Evolutionary conservation across 2,113 vertebrate species (phyloP), one percentile per base, ranked within the genome.

Genomic region (Notarius quadriscutis): DNA sequence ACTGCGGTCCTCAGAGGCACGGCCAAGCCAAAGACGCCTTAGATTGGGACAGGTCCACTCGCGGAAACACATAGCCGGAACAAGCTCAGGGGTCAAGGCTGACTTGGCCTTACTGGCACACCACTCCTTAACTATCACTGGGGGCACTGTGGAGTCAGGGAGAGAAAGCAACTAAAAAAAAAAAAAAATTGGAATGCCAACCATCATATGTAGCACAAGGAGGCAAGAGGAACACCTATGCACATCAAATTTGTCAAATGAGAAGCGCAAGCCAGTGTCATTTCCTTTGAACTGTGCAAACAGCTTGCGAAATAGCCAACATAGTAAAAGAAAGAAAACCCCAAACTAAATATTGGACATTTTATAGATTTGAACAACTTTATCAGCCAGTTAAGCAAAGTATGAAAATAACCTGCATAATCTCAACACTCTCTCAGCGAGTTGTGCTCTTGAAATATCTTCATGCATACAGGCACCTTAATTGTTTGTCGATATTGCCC

Each of bases 1-100:
- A 91, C 96, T 98, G 92, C 97, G 97, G 92, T 98, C 97, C 89
- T 98, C 97, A 1, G 96, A 97, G 57, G 97, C 97, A 81, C 97
- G 96, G 85, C 97, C 97, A 87, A 98, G 91, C 97, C 97, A 98
- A 79, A 98, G 95, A 62, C 97, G 96, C 83, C 96, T 95, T 87
- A 98, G 95, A 93, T 97, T 97, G 84, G 97, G 97, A 84, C 97
- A 98, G 86, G 97, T 98, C 97, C 97, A 98, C 94, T 98, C 97
- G 4, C 97, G 93, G 93, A 98, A 98, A 89, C 96, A 97, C 89
- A 98, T 93, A 2, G 97, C 97, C 0, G 97, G 96, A 57, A 98
- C 97, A 89, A 98, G 94, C 92, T 98, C 97, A 0, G 97, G 97
- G 6, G 96, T 98, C 90, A 97, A 95, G 57, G 97, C 97, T 0